Conservation (phyloP, 2,888 invertebrate species). For the Hydriomena furcata region DNA sequence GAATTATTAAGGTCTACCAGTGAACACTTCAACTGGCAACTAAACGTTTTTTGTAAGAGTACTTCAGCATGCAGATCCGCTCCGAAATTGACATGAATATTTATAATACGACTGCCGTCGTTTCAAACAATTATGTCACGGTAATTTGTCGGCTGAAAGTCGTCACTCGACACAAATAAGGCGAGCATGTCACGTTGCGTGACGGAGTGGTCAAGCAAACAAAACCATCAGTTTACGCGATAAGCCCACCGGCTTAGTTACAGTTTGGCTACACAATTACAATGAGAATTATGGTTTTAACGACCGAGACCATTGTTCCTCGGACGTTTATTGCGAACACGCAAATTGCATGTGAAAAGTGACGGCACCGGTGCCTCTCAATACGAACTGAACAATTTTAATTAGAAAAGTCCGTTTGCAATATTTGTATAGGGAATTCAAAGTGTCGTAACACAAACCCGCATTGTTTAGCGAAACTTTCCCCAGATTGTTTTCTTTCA, state of each 20-base stretch:
- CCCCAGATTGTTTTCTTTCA: conserved; percentile 15
- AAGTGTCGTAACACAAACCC: conserved; percentile 10
- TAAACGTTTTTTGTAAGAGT: conserved; percentile 7
- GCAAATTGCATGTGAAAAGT: conserved; percentile 44
- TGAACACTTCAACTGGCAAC: conserved; percentile 15
- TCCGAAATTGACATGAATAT: conserved; percentile 21
- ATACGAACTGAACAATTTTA: conserved; percentile 32
- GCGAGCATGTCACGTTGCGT: conserved; percentile 44
- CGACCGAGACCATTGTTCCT: conserved; percentile 54
- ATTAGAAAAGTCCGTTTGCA: conserved; percentile 19
- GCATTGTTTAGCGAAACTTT: conserved; percentile 15
- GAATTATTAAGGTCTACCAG: conserved; percentile 18
- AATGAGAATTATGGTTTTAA: conserved; percentile 54
- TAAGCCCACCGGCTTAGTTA: conserved; percentile 42
- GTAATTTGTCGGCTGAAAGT: conserved; percentile 28
- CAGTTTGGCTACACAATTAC: conserved; percentile 43
- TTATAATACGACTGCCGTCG: conserved; percentile 8
- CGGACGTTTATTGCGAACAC: conserved; percentile 47
- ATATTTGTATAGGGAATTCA: conserved; percentile 13
- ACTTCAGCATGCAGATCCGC: conserved; percentile 18
- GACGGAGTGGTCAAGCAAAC: conserved; percentile 48
- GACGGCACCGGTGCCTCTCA: conserved; percentile 36
- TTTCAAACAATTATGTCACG: conserved; percentile 20
- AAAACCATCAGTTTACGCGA: conserved; percentile 53
- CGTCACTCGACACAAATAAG: conserved; percentile 46